Evolutionary conservation across 2,888 invertebrate genomes (phyloP), one percentile per base, ranked within the genome.

Genomic region (Sesia bembeciformis): DNA sequence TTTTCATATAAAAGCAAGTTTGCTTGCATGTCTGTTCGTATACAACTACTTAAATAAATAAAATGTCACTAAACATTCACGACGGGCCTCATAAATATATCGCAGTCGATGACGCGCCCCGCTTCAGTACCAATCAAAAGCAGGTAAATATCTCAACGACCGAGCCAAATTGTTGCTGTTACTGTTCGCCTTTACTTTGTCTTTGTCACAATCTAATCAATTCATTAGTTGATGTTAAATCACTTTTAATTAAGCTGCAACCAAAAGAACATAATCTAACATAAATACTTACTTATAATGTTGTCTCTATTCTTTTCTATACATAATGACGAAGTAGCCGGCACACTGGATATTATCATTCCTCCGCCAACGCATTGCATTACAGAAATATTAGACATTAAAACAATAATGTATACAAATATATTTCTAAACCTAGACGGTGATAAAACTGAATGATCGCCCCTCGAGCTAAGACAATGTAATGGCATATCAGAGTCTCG

Each of bases 401-500:
- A 46, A 46, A 46, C 46, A 46, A 46, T 46, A 46, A 46, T 46
- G 3, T 7, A 46, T 46, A 7, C n/a, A 46, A 46, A 46, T 46
- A 46, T 46, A 46, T 46, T 46, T 46, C 46, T 46, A 46, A 46
- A 23, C 8, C n/a, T 8, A n/a, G 5, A 46, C 46, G n/a, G 8
- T 40, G 52, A 71, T 71, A 72, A 70, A 66, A 67, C 68, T 67
- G 65, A 67, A 62, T 59, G 67, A 72, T 68, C 60, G 67, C 59
- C 62, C 61, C 61, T 62, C 55, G 55, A 57, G 61, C 56, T 54
- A 62, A 70, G 67, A 71, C 70, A 76, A 75, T 72, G 75, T 70
- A 66, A 66, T 68, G 68, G 63, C 65, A 69, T 77, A 81, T 80
- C 77, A 64, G 64, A 64, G 62, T 58, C 63, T 59, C 62, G 67